A percentile compares a stretch with the other conserved stretches of the same genome.
These are phyloP conservation scores for Arctia plantaginis DNA, from an alignment of 2,888 invertebrate genomes.

Conservation along the genomic window DNA sequence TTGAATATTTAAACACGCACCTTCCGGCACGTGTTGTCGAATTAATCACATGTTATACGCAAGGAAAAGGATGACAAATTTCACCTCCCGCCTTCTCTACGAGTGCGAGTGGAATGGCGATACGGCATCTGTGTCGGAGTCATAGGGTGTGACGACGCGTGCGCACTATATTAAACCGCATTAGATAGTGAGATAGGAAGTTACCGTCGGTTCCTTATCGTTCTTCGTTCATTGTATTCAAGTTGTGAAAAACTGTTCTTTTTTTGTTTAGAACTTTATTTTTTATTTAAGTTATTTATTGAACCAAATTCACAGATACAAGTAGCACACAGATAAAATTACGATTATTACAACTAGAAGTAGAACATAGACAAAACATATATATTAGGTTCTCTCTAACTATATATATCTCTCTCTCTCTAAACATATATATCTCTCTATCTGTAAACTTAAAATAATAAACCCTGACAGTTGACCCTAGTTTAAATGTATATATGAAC, in stretches of 20 bases:
- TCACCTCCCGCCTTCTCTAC: conserved; percentile 1
- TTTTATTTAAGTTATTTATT: no score
- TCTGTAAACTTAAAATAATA: no score
- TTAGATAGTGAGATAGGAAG: conserved; percentile 61
- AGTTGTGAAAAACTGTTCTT: not conserved
- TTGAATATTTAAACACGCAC: conserved; percentile 52
- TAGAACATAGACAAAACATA: no score
- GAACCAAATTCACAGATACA: no score
- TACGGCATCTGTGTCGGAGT: conserved; percentile 64
- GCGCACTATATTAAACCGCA: conserved; percentile 64
- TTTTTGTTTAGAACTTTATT: not conserved
- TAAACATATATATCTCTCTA: no score
- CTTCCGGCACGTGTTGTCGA: conserved; percentile 53
- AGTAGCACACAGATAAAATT: no score
- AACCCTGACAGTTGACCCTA: no score
- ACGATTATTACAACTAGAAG: no score
- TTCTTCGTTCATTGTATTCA: conserved; percentile 50
- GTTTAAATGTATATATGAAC: no score
- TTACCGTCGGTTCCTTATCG: conserved; percentile 61
- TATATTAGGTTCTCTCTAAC: no score
- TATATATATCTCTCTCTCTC: no score
- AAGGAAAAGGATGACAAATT: conserved; percentile 28
- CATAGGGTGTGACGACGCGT: conserved; percentile 71
- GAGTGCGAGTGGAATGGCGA: conserved; percentile 34
- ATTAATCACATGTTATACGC: conserved; percentile 44